Evolutionary conservation across 2,797 vertebrate species (phyloP), one percentile per base, ranked within the genome.

Genomic region (Rallus crepitans): DNA sequence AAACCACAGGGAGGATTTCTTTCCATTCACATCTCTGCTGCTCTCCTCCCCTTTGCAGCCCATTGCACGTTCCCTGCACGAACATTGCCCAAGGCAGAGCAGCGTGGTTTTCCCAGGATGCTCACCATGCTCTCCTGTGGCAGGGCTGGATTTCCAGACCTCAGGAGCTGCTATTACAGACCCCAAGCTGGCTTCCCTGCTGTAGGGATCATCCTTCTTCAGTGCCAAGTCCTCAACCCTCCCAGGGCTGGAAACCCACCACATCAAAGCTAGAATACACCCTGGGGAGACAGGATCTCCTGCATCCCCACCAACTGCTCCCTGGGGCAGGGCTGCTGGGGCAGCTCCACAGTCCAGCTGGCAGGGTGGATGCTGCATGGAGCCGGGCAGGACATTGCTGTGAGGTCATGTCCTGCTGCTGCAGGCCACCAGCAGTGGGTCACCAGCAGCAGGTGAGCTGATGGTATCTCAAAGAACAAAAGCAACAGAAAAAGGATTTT

Each of bases 341-440:
- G 24, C 2, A 1, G 55, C 40, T 66, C 52, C 0, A 0, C 42
- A 66, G 13, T 20, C 50, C 55, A 33, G 31, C 61, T 64, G 56
- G 45, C 33, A 52, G 57, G 37, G 63, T 31, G 7, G 59, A 9
- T 50, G 33, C 47, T 40, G 42, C n/a, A 3, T 2, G 27, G 70
- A 72, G n/a, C 40, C 0, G 2, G n/a, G 45, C 33, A 79, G 52
- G 40, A 40, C n/a, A 40, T 52, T 0, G 0, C 65, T 55, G 31
- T 1, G 1, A 80, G n/a, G 56, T 37, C 0, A 0, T 50, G 68
- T 33, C 35, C 52, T 35, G 63, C 68, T 65, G 60, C 68, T 72
- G 52, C 0, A 3, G 35, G 37, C 47, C 39, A n/a, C 9, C 55
- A 72, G 55, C 81, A 55, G 28, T 1, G 2, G 15, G 39, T 68